Base-by-base conservation (phyloP, 2,888 invertebrate species). In the Schrankia costaestrigalis region DNA sequence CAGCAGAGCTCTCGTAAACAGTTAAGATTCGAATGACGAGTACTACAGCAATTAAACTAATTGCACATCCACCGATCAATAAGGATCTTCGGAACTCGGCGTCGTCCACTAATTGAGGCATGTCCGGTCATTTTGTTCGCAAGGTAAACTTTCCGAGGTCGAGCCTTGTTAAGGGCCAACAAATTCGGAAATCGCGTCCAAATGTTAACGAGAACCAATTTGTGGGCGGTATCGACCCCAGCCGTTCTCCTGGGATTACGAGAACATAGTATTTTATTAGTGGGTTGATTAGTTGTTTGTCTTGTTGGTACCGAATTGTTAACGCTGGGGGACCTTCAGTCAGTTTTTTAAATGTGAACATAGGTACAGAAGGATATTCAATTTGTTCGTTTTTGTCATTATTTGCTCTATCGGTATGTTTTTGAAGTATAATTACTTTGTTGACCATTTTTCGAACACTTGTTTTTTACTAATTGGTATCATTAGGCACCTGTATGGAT, bases 181-280 rank as follows among this genome's bases (percentile, higher is more conserved):
- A 73, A 79, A 82, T 80, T 82, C 79, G 74, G 76, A 77, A 81
- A 82, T 81, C 78, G 80, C 72, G 63, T 74, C 75, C 74, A 71
- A 81, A 81, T 82, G 83, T 77, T 84, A 83, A 84, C 82, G 81
- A 79, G 76, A 65, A 71, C 75, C 82, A 81, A 82, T 84, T 83
- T 83, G 72, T 56, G 76, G 73, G 66, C 53, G 56, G 58, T 57
- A 64, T 56, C 57, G 61, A 63, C 71, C 75, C 56, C 57, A 42
- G 54, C 50, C 55, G 40, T 56, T 52, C 64, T 62, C 57, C 38
- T 49, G 53, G 65, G 70, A 58, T 63, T 59, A 40, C 55, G 41
- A 59, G 63, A 72, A 71, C 71, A 72, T 66, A 61, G 65, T 65
- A 66, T 68, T 71, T 71, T 72, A 68, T 71, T 71, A 57, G 57